Evolutionary conservation across 2,888 invertebrate genomes (phyloP).

Genomic region (Drosophila niveifrons): DNA sequence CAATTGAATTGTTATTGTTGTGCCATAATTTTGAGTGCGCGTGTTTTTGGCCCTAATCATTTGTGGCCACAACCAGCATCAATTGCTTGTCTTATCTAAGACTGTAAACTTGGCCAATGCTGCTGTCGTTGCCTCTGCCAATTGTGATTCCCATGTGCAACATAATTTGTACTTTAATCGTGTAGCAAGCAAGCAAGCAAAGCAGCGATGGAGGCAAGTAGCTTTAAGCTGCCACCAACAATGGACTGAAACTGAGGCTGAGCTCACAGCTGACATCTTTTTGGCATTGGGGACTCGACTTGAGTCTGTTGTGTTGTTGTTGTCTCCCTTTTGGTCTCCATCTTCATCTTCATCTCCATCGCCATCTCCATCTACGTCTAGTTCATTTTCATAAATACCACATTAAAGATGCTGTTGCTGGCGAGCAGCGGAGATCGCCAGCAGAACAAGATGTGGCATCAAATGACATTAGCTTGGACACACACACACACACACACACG

Average conservation of each 20-base stretch:
- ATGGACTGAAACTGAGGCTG: conserved; percentile 14
- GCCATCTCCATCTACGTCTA: conserved; percentile 27
- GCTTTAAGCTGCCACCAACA: conserved; percentile 27
- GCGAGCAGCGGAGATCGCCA: conserved; percentile 36
- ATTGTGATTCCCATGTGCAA: conserved; percentile 66
- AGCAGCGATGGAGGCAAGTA: neutral
- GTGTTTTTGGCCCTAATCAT: conserved; percentile 7
- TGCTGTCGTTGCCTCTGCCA: conserved; percentile 24
- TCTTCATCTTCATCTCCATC: neutral
- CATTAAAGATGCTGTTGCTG: conserved; percentile 55
- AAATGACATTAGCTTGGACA: conserved; percentile 54
- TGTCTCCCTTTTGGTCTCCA: conserved; percentile 27
- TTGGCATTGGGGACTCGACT: conserved; percentile 24
- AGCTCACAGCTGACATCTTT: conserved; percentile 10
- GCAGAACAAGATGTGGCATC: conserved; percentile 55
- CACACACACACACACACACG: conserved; percentile 21
- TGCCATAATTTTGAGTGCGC: neutral
- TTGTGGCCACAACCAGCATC: conserved; percentile 10
- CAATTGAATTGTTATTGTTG: conserved; percentile 39
- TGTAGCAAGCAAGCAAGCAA: conserved; percentile 36
- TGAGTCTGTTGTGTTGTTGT: neutral
- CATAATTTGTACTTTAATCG: conserved; percentile 74
- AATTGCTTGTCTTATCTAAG: conserved; percentile 40
- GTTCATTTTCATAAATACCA: conserved; percentile 81
- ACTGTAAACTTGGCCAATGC: conserved; percentile 13